Evolutionary conservation across 2,888 invertebrate genomes (phyloP), one percentile per base, ranked within the genome.

Genomic region (Palloptera scutellata): DNA sequence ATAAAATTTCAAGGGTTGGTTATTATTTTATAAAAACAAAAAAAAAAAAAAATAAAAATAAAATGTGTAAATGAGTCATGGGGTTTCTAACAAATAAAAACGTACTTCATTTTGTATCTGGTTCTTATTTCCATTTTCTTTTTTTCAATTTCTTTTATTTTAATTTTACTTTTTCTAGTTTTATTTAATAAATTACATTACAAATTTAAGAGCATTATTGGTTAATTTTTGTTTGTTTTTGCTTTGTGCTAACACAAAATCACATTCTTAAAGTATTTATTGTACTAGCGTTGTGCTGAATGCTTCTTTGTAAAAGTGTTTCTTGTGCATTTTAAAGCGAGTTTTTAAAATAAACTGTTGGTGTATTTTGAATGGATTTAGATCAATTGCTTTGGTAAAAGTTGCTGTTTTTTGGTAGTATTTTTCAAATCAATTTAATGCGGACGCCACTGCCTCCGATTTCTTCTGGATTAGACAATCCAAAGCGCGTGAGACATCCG

Each of bases 401-500:
- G n/a, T 15, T 12, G 8, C 12, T 45, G 15, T 53, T 45, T 30
- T 30, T 30, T 53, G 63, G 19, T 12, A 17, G 43, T 15, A n/a
- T 17, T 55, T 11, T 48, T 55, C 30, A 43, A 54, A 45, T 55
- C 20, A 63, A 55, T 55, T 54, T 72, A 73, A 74, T 48, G 75
- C 71, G 51, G 62, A 66, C 48, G 71, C 76, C 45, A 78, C 77
- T 40, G 75, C 75, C 1, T 74, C 77, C 45, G 74, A 74, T 70
- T 83, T 83, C 70, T 79, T 83, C 20, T 76, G 76, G 48, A 85
- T 72, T 64, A 88, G 73, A 4, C 87, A 87, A 80, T 91, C 90
- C 64, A 92, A 84, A 69, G 87, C 86, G 55, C 83, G 80, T 71
- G 87, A 85, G 41, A 93, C 93, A 78, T 94, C 91, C 0, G 77